Evolutionary conservation across 2,797 vertebrate genomes (phyloP).

Genomic region (Pyrocephalus nanus): DNA sequence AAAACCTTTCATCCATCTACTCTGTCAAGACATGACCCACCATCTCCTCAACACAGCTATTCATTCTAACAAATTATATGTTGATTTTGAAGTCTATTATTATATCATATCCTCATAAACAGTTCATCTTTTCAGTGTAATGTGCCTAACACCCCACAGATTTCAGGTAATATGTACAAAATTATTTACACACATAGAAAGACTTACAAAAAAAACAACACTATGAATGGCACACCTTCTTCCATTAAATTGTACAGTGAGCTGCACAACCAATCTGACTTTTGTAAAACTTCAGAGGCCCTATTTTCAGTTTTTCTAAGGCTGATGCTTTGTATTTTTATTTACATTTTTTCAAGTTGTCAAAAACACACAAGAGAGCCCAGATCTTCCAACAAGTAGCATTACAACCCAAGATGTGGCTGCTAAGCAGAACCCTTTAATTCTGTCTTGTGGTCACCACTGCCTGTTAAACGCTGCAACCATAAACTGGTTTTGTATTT

Average conservation of each 20-base stretch:
- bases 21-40: constrained; percentile 84
- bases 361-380: not conserved
- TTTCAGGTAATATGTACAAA: not conserved
- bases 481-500: not conserved
- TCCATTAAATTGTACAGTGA: not conserved
- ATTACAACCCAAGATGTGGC: not conserved
- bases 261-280: not conserved
- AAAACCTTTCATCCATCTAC: constrained; percentile 86
- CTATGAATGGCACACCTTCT: not conserved
- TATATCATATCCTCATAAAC: constrained; percentile 83
- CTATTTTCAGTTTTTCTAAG: not conserved
- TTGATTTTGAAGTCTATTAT: constrained; percentile 75
- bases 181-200: not conserved
- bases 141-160: rapidly evolving
- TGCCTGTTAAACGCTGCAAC: not conserved
- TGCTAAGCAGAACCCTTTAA: not conserved
- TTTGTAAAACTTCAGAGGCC: not conserved
- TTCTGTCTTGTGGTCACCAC: not conserved
- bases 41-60: constrained; percentile 81
- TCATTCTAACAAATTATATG: constrained; percentile 75
- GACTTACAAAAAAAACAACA: not conserved
- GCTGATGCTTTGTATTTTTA: not conserved
- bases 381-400: not conserved
- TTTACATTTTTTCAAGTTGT: not conserved
- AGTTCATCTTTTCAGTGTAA: not conserved